Evolutionary conservation across 2,797 vertebrate genomes (phyloP).

Genomic region (Microctenopoma lineatum): DNA sequence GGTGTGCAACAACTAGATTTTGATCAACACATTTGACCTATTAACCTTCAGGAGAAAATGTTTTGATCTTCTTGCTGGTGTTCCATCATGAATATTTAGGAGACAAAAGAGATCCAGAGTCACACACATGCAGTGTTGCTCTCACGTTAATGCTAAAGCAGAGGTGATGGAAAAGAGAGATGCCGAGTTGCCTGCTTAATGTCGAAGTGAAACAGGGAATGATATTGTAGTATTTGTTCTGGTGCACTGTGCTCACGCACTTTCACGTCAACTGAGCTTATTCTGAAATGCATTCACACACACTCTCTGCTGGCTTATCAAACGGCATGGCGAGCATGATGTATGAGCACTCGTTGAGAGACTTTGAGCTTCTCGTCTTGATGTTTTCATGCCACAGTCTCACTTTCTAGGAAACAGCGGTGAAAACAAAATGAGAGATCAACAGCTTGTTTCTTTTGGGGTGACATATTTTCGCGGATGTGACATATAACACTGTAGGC

Average conservation of each 20-base stretch:
- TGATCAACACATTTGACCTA: conserved; percentile 80
- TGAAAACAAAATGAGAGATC: conserved; percentile 42
- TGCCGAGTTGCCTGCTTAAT: conserved; percentile 24
- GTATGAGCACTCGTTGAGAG: conserved; percentile 27
- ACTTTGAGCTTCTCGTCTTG: conserved; percentile 11
- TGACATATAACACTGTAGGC: conserved; percentile 58
- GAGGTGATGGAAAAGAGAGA: background rate
- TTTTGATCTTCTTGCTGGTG: conserved; percentile 66
- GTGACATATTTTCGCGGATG: conserved; percentile 22
- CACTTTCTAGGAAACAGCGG: conserved; percentile 16
- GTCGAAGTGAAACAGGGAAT: conserved; percentile 46
- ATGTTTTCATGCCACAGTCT: conserved; percentile 33
- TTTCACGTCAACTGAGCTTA: conserved; percentile 31
- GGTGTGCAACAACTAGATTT: conserved; percentile 75
- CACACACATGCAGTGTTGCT: conserved; percentile 14
- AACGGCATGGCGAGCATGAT: conserved; percentile 1
- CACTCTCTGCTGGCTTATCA: conserved; percentile 33
- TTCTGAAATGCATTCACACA: conserved; percentile 34
- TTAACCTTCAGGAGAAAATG: conserved; percentile 76
- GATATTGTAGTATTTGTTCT: conserved; percentile 21
- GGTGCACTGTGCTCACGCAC: background rate
- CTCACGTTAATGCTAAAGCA: background rate
- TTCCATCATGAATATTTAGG: conserved; percentile 67
- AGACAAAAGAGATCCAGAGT: conserved; percentile 28
- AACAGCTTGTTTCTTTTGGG: conserved; percentile 41